Percentiles rank a stretch among this genome's conserved stretches.
These are phyloP conservation scores for Plectrocnemia conspersa DNA, from an alignment of 1,140 invertebrate species.

Conservation along the genomic window DNA sequence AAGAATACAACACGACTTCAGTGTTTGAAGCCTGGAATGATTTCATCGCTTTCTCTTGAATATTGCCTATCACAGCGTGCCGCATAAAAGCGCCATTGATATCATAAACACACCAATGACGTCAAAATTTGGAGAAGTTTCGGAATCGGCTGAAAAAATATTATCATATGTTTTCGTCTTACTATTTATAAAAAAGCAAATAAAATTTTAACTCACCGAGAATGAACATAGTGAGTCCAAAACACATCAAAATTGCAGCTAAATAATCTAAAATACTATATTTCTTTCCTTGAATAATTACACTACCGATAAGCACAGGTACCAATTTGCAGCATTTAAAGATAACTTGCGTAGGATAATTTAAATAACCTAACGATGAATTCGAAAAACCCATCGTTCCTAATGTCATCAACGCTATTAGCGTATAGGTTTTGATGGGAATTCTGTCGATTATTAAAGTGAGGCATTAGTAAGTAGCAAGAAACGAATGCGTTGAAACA, in stretches of 20 bases:
- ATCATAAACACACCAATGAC: conserved; percentile 80
- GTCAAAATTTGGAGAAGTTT: conserved; percentile 85
- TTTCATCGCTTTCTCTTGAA: conserved; percentile 93
- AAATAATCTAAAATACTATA: conserved; percentile 80
- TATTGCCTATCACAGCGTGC: conserved; percentile 93
- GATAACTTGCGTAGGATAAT: conserved; percentile 92
- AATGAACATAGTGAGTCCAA: conserved; percentile 88
- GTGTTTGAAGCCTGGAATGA: conserved; percentile 75
- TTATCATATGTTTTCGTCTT: conserved; percentile 1
- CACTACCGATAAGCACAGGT: conserved; percentile 87
- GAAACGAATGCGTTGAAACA: conserved; percentile 3
- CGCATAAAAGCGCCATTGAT: conserved; percentile 79
- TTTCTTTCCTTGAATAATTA: conserved; percentile 86
- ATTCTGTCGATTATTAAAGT: conserved; percentile 56
- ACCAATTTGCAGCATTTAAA: conserved; percentile 97
- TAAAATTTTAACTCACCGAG: conserved; percentile 46
- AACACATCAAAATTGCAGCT: conserved; percentile 82
- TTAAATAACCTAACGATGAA: conserved; percentile 89
- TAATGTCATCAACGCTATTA: conserved; percentile 81
- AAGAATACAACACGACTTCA: conserved; percentile 92
- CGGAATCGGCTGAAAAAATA: conserved; percentile 72
- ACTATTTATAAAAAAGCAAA: background rate
- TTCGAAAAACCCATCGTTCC: conserved; percentile 96
- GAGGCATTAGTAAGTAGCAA: background rate
- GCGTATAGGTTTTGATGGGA: conserved; percentile 72